phyloP scores from a whole-genome alignment of 2,797 vertebrate species.

The Halcyon smyrnensis region DNA sequence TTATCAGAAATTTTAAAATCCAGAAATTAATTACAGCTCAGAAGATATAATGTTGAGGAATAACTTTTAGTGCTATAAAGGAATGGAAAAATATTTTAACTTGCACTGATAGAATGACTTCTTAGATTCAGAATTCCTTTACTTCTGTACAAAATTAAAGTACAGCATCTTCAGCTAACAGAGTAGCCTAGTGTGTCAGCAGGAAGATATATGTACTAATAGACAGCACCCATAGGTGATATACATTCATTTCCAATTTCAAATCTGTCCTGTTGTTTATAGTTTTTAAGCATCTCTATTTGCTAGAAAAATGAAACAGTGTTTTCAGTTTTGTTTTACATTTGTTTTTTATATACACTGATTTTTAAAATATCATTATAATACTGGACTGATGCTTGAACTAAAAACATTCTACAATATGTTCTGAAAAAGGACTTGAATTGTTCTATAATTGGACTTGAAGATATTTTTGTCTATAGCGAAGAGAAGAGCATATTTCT shows the following conservation, averaged over 20 bases:
- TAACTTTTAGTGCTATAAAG: neutral
- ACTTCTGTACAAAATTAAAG: neutral
- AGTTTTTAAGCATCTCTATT: neutral
- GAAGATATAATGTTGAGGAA: neutral
- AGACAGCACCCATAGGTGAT: rapidly evolving
- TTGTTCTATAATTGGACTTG: neutral
- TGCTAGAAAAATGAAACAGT: neutral
- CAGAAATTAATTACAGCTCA: neutral
- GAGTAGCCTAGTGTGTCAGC: neutral
- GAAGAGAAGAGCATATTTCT: neutral
- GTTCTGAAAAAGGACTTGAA: neutral
- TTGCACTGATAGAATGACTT: neutral
- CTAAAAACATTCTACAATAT: neutral
- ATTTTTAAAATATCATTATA: neutral
- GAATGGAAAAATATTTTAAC: neutral
- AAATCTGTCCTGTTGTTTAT: neutral
- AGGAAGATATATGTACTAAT: neutral
- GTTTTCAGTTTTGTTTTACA: neutral
- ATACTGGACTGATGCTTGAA: neutral
- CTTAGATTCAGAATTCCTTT: neutral
- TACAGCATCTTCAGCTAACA: neutral
- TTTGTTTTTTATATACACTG: neutral
- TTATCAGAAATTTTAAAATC: neutral
- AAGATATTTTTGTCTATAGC: neutral
- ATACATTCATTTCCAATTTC: neutral